Base-by-base conservation (phyloP, 2,797 vertebrate genomes). In the Ctenopoma multispine region DNA sequence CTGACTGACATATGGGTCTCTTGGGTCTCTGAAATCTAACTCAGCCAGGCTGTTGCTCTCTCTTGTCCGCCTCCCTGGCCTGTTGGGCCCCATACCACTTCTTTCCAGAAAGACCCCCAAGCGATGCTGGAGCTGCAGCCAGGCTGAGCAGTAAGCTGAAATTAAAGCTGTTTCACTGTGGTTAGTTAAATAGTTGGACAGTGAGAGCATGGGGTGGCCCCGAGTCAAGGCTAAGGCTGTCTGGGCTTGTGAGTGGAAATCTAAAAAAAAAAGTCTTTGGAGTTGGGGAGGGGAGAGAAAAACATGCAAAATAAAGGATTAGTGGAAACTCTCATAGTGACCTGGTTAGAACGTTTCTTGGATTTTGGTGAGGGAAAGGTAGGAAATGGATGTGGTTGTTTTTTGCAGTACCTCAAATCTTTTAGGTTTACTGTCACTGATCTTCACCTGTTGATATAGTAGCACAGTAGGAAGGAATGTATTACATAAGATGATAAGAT, bases 141-240 rank as follows among this genome's bases (percentile, higher is more conserved):
- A 69, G 81, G 75, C 90, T 69, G 90, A 89, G 89, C 86, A 87
- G 87, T 82, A 86, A 88, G 82, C 89, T 91, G 90, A 92, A 94
- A 94, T 91, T 89, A 92, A 94, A 93, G 87, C 92, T 82, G 69
- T 92, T 94, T 91, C 83, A 86, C 89, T 92, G 92, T 75, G 92
- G 87, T 78, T 93, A 90, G 91, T 94, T 89, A 91, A 93, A 93
- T 94, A 90, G 83, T 93, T 94, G 88, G 83, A 93, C 86, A 90
- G 87, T 93, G 92, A 83, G 92, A 94, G 87, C 61, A 86, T 84
- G 81, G 81, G 90, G 92, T 93, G 94, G 91, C 89, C 82, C 65
- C 50, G 76, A 93, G 86, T 91, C 92, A 95, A 93, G 89, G 90
- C 91, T 88, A 86, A 89, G 87, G 81, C 92, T 93, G 90, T 93